Percentiles rank a stretch among this genome's conserved stretches.
Conservation (phyloP, 2,113 vertebrate genomes). For the Verasper variegatus region DNA sequence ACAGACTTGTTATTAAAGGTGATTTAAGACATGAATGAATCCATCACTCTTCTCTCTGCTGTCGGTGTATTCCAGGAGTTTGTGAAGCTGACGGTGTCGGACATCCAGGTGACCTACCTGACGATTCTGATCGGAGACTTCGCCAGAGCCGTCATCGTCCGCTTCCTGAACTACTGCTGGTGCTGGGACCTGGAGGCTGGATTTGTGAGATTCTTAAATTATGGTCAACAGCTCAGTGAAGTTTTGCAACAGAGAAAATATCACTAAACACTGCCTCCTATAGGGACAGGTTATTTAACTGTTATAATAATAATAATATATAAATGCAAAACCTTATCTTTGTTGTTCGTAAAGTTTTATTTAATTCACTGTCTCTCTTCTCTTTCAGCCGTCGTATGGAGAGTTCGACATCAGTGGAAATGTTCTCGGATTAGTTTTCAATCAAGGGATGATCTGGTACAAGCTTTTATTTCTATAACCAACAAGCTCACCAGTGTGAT, state of each 20-base stretch:
- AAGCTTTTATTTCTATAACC: conserved; percentile 26
- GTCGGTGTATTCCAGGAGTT: conserved; percentile 86
- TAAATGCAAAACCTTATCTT: too few relatives aligned
- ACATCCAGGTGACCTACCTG: conserved; percentile 95
- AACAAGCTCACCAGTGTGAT: not conserved
- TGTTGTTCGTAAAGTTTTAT: too few relatives aligned
- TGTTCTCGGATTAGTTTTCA: conserved; percentile 96
- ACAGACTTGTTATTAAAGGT: too few relatives aligned
- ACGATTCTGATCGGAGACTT: conserved; percentile 98
- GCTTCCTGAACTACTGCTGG: conserved; percentile 99
- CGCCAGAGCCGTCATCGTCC: conserved; percentile 92
- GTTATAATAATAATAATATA: too few relatives aligned
- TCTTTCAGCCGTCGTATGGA: conserved; percentile 90
- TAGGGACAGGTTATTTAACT: too few relatives aligned
- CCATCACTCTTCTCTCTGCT: not conserved
- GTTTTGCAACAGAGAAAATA: too few relatives aligned
- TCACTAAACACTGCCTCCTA: too few relatives aligned
- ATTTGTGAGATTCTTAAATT: conserved; percentile 85
- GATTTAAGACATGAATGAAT: too few relatives aligned
- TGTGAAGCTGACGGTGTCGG: conserved; percentile 94
- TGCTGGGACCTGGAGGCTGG: conserved; percentile 99
- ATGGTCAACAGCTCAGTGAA: too few relatives aligned
- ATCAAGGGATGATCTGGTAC: conserved; percentile 99
- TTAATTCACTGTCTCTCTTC: conserved; percentile 3
- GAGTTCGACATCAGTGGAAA: conserved; percentile 99